Conservation (phyloP, 2,113 vertebrate genomes). For the Castor canadensis region DNA sequence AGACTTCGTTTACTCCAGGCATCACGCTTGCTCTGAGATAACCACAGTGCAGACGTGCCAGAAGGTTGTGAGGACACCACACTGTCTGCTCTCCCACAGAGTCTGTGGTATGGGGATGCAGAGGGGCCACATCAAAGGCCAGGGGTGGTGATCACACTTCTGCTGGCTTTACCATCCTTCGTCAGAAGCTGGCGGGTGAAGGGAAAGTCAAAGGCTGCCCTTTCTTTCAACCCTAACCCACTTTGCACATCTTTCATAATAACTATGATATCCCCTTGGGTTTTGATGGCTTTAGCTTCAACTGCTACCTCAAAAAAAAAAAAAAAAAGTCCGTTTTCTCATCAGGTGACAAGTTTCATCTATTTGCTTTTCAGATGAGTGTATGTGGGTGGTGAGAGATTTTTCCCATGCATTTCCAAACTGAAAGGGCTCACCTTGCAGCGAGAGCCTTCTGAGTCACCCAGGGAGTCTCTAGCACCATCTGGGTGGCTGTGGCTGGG, state of each 20-base stretch:
- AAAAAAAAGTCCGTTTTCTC: background rate
- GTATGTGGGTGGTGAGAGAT: constrained; percentile 41
- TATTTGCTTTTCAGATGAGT: background rate
- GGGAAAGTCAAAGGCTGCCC: constrained; percentile 42
- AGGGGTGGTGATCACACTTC: fast-evolving
- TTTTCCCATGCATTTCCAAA: constrained; percentile 69
- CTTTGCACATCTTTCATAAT: background rate
- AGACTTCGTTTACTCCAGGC: background rate
- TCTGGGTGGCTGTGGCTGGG: fast-evolving
- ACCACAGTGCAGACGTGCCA: background rate
- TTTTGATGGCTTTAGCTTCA: background rate
- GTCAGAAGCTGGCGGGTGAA: background rate
- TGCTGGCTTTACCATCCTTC: background rate
- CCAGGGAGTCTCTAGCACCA: background rate
- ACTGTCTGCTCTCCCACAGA: background rate
- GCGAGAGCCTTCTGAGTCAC: constrained; percentile 27
- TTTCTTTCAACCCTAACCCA: constrained; percentile 32
- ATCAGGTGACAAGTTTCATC: background rate
- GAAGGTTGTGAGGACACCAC: background rate
- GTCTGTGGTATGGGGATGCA: fast-evolving
- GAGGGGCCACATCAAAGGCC: background rate
- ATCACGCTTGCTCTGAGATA: background rate
- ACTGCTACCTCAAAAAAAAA: background rate
- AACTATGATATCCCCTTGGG: background rate
- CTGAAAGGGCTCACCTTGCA: background rate